Evolutionary conservation across 2,888 invertebrate genomes (phyloP).

Genomic region (Melieria picta): DNA sequence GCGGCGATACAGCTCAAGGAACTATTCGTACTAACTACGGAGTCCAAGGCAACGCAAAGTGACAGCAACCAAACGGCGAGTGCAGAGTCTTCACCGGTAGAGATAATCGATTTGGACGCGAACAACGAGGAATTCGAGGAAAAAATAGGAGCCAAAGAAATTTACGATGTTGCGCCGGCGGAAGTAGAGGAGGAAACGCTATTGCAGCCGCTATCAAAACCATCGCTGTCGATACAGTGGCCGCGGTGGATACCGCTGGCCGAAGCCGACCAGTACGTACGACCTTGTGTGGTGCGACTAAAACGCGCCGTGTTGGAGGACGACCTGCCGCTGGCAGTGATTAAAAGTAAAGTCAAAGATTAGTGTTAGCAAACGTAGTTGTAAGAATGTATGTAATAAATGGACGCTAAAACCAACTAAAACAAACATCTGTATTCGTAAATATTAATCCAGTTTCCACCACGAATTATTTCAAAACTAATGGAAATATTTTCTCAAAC

Average conservation of each 20-base stretch:
- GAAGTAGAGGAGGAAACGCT: background rate
- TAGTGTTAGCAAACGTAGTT: too few relatives aligned
- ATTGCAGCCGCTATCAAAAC: background rate
- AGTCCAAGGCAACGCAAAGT: background rate
- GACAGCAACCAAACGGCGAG: conserved; percentile 18
- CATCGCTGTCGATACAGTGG: conserved; percentile 34
- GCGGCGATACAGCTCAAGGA: conserved; percentile 47
- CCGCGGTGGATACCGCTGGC: conserved; percentile 36
- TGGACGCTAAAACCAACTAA: background rate
- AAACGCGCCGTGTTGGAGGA: conserved; percentile 46
- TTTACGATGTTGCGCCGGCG: background rate
- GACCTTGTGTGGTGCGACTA: conserved; percentile 42
- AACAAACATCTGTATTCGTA: too few relatives aligned
- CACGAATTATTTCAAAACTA: too few relatives aligned
- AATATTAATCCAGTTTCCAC: too few relatives aligned
- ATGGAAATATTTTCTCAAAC: too few relatives aligned
- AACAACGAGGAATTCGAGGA: too few relatives aligned
- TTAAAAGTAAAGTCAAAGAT: background rate
- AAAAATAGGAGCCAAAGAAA: too few relatives aligned
- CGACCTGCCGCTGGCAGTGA: conserved; percentile 37
- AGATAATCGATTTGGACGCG: background rate
- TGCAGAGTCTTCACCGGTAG: conserved; percentile 11
- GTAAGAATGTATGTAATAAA: conserved; percentile 6
- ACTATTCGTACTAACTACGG: conserved; percentile 21
- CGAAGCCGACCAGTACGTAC: conserved; percentile 42